These are phyloP conservation scores for Troglohyphantes excavatus DNA, from an alignment of 2,888 invertebrate genomes.

Conservation along the genomic window DNA sequence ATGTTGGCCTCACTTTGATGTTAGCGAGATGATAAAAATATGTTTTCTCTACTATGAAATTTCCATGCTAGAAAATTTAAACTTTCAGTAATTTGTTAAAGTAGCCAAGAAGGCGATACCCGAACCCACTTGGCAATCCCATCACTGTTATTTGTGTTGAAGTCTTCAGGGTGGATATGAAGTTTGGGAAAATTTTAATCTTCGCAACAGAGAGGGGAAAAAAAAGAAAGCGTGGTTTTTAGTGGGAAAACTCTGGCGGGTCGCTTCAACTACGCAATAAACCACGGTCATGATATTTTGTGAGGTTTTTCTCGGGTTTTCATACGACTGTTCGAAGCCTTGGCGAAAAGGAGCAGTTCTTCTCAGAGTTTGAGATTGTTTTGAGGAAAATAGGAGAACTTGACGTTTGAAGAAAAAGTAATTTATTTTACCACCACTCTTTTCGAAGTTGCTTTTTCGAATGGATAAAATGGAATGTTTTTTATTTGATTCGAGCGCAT, in stretches of 20 bases:
- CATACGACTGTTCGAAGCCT: not conserved
- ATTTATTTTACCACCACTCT: slow-evolving; percentile 1
- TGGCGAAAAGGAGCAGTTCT: not conserved
- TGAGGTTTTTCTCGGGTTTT: not conserved
- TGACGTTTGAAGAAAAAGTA: slow-evolving; percentile 2
- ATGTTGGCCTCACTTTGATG: too few relatives aligned
- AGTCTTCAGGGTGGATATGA: not conserved
- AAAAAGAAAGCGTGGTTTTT: slow-evolving; percentile 1
- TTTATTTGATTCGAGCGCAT: too few relatives aligned
- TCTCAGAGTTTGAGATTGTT: not conserved
- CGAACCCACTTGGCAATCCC: not conserved
- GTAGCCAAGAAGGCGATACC: not conserved
- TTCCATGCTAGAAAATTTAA: too few relatives aligned
- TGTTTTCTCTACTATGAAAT: not conserved
- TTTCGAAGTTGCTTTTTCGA: not conserved
- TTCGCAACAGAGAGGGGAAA: not conserved
- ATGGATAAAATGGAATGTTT: too few relatives aligned
- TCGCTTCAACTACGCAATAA: slow-evolving; percentile 24
- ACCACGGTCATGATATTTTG: slow-evolving; percentile 36
- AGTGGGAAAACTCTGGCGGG: not conserved
- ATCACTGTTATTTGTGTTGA: not conserved
- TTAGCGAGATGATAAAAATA: too few relatives aligned
- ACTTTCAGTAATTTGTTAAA: not conserved
- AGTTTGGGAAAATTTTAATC: slow-evolving; percentile 60
- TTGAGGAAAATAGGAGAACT: not conserved